Evolutionary conservation across 2,888 invertebrate species (phyloP), one percentile per base, ranked within the genome.

Genomic region (Pseudanteris insignis): DNA sequence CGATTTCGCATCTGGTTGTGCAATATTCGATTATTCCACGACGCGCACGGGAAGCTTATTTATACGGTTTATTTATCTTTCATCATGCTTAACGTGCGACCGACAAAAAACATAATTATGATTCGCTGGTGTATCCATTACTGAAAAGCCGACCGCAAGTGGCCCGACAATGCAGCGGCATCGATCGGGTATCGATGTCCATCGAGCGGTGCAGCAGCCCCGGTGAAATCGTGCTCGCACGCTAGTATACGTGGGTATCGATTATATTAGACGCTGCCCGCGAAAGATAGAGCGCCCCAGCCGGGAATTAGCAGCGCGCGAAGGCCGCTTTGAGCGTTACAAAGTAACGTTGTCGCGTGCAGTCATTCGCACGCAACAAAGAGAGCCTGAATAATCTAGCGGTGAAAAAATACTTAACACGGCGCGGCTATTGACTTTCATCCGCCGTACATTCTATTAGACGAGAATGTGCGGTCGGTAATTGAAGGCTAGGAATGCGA

Each of bases 401-500:
- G 14, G 25, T 69, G 69, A 64, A 63, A 70, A 70, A 46, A 69
- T 58, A 55, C 51, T 51, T 64, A 53, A 55, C 29, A 29, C 29
- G 44, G 51, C 46, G 37, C 33, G 38, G 63, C 53, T 62, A 44
- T 43, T 29, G 50, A 51, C 64, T 64, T 65, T 67, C 61, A 59
- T 60, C 57, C 65, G 55, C 57, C 46, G 55, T 53, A 48, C 60
- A 54, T 68, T 68, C 66, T 70, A 68, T 68, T 69, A 67, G 67
- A 64, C 66, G 51, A 60, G 66, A 67, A 65, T 65, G 61, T 41
- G 62, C 47, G 61, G 62, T 64, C 38, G 36, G 67, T 69, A 72
- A 70, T 68, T 69, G 71, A 70, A 70, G 70, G 69, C 67, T 68
- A 69, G 68, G 72, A 74, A 73, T 72, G 72, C 71, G 73, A 70